phyloP scores from a whole-genome alignment of 2,113 vertebrate species.

The Cricetomys ansorgei region DNA sequence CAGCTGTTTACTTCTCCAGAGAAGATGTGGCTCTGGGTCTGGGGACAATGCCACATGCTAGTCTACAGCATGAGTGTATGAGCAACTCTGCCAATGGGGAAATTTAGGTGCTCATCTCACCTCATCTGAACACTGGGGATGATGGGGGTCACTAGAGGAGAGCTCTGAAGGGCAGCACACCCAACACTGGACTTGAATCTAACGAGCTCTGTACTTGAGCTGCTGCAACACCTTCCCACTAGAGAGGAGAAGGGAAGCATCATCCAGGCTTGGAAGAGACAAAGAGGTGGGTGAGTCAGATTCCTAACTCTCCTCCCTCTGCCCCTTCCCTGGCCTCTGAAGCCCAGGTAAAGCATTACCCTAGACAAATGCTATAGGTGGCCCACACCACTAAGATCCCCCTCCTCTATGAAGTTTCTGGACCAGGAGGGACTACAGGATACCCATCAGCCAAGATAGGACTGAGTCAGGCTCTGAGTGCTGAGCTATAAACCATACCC shows the following conservation, averaged over 20 bases:
- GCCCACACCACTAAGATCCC: not conserved
- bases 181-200: not conserved
- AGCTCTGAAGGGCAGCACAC: not conserved
- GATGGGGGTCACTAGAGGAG: not conserved
- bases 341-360: not conserved
- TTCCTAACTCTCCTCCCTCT: not conserved
- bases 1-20: not conserved
- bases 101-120: not conserved
- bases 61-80: not conserved
- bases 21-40: not conserved
- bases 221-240: accelerated
- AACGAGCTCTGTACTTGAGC: not conserved
- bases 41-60: not conserved
- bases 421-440: not conserved
- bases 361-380: no score
- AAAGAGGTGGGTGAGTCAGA: not conserved
- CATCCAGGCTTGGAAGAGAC: not conserved
- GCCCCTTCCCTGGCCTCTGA: not conserved
- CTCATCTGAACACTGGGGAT: not conserved
- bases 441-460: not conserved
- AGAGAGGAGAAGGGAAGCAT: not conserved
- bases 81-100: not conserved
- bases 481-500: accelerated
- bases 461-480: not conserved
- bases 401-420: not conserved